These are phyloP conservation scores for Nebria brevicollis DNA, from an alignment of 2,888 invertebrate genomes.

Conservation along the genomic window DNA sequence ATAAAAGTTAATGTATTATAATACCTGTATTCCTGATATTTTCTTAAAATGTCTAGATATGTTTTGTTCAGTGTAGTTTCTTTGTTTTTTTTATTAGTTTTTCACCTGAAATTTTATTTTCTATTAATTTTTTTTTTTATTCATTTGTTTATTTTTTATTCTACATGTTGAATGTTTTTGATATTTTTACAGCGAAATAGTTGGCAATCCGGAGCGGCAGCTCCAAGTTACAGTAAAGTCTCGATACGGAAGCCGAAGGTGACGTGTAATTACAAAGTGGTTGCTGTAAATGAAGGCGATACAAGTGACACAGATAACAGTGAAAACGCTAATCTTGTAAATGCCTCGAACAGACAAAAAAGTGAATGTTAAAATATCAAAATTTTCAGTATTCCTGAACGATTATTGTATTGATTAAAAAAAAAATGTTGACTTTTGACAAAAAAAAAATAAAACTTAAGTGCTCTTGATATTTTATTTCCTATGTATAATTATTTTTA, in stretches of 20 bases:
- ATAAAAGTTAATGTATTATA: neutral
- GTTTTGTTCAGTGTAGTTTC: neutral
- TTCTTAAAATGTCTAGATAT: neutral
- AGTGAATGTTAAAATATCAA: constrained; percentile 47
- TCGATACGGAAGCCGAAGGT: constrained; percentile 64
- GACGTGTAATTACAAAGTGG: constrained; percentile 64
- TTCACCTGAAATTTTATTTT: neutral
- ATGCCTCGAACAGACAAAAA: constrained; percentile 54
- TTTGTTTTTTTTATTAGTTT: neutral
- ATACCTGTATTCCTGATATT: neutral
- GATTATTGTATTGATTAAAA: constrained; percentile 41
- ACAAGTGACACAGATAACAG: constrained; percentile 61
- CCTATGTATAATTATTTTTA: constrained; percentile 63
- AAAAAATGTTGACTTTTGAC: constrained; percentile 46
- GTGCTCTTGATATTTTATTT: constrained; percentile 65
- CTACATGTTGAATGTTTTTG: neutral
- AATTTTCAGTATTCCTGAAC: constrained; percentile 47
- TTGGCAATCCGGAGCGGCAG: constrained; percentile 56
- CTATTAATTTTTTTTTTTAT: neutral
- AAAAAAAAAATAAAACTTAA: constrained; percentile 59
- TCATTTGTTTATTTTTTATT: neutral
- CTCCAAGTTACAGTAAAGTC: constrained; percentile 60
- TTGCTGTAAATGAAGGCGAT: constrained; percentile 61
- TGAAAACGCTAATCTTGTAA: constrained; percentile 50
- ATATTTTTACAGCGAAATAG: constrained; percentile 58